Conservation (phyloP, 2,797 vertebrate genomes). For the Pelodytes ibericus region DNA sequence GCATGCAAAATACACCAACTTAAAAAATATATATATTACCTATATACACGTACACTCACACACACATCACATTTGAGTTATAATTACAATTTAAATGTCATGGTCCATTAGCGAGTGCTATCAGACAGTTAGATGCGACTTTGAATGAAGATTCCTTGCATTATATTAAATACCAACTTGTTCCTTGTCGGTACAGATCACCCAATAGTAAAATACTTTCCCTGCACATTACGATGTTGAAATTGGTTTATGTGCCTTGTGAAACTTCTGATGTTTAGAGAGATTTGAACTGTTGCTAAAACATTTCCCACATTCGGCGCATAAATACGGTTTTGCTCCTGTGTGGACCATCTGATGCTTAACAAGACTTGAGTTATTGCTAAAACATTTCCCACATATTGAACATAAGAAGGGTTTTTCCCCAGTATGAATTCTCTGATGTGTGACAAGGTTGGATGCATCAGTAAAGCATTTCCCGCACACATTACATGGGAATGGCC, state of each 20-base stretch:
- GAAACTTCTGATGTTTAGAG: conserved; percentile 17
- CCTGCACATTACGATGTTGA: too few relatives aligned
- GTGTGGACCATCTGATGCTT: conserved; percentile 40
- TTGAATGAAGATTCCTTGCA: background rate
- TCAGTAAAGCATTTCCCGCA: conserved; percentile 39
- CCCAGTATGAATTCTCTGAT: conserved; percentile 38
- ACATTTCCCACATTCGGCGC: conserved; percentile 52
- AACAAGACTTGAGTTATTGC: conserved; percentile 34
- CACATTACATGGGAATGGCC: conserved; percentile 8
- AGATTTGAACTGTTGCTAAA: conserved; percentile 35
- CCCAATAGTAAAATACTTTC: background rate
- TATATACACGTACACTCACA: background rate
- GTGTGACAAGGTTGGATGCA: conserved; percentile 32
- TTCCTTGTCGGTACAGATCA: background rate
- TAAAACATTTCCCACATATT: conserved; percentile 46
- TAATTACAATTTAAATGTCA: background rate
- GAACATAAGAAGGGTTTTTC: conserved; percentile 21
- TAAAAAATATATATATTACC: background rate
- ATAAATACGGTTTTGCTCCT: conserved; percentile 40
- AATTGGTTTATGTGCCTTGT: background rate
- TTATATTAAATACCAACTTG: background rate
- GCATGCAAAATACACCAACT: background rate
- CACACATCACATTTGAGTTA: too few relatives aligned
- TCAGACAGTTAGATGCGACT: background rate
- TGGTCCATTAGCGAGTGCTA: background rate